Conservation (phyloP, 2,888 invertebrate genomes). For the Baccha elongata region DNA sequence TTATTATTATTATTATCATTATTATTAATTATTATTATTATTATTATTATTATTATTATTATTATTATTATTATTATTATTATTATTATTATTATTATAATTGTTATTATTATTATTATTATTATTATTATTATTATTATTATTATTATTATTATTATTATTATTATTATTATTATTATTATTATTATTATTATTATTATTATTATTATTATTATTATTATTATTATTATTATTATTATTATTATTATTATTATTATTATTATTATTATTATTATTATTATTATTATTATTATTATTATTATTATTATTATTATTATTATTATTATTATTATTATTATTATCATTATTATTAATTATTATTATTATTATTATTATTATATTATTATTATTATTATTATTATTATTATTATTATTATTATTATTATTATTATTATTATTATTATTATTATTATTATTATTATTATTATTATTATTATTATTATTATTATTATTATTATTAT, state of each 20-base stretch:
- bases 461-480: conserved; percentile 32
- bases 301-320: conserved; percentile 29
- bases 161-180: too few relatives aligned
- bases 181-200: conserved; percentile 18
- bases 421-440: conserved; percentile 28
- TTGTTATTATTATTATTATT: too few relatives aligned
- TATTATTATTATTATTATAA: too few relatives aligned
- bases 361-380: conserved; percentile 3
- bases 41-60: too few relatives aligned
- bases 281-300: conserved; percentile 32
- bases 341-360: conserved; percentile 20
- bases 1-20: too few relatives aligned
- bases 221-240: conserved; percentile 32
- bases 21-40: too few relatives aligned
- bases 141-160: too few relatives aligned
- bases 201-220: conserved; percentile 32
- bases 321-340: conserved; percentile 32
- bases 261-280: conserved; percentile 32
- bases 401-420: conserved; percentile 32
- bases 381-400: conserved; percentile 30
- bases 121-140: too few relatives aligned
- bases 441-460: conserved; percentile 32
- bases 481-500: conserved; percentile 32
- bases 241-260: conserved; percentile 32
- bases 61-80: too few relatives aligned